Evolutionary conservation across 2,888 invertebrate genomes (phyloP).

Genomic region (Lasioglossum figueresi): DNA sequence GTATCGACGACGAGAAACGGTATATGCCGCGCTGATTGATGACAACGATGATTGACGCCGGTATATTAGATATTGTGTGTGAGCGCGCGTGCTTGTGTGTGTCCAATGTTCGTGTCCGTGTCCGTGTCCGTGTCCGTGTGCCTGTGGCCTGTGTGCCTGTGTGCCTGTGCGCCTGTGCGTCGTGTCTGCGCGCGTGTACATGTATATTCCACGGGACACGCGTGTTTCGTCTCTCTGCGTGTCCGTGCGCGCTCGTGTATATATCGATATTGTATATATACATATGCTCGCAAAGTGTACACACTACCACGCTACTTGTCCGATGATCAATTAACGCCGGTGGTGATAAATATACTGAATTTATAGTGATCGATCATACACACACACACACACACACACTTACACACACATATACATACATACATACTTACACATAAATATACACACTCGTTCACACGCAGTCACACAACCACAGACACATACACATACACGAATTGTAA

Average conservation of each 20-base stretch:
- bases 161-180: not conserved
- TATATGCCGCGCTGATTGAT: conserved; percentile 41
- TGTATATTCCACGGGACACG: conserved; percentile 1
- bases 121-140: not conserved
- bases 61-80: not conserved
- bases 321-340: conserved; percentile 68
- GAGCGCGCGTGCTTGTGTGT: not conserved
- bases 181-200: not conserved
- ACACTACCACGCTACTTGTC: conserved; percentile 58
- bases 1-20: conserved; percentile 62
- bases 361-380: conserved; percentile 65
- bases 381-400: conserved; percentile 28
- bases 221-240: not conserved
- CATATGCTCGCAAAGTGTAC: not conserved
- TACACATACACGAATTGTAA: conserved; percentile 37
- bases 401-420: conserved; percentile 10
- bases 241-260: not conserved
- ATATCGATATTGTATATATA: conserved; percentile 2
- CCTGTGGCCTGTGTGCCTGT: not conserved
- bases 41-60: conserved; percentile 43
- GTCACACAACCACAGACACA: not conserved
- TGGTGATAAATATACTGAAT: conserved; percentile 63
- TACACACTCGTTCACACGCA: not conserved
- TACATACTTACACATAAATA: too few relatives aligned
- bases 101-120: not conserved